Evolutionary conservation across 2,113 vertebrate species (phyloP), one percentile per base, ranked within the genome.

Genomic region (Phyllopteryx taeniolatus): DNA sequence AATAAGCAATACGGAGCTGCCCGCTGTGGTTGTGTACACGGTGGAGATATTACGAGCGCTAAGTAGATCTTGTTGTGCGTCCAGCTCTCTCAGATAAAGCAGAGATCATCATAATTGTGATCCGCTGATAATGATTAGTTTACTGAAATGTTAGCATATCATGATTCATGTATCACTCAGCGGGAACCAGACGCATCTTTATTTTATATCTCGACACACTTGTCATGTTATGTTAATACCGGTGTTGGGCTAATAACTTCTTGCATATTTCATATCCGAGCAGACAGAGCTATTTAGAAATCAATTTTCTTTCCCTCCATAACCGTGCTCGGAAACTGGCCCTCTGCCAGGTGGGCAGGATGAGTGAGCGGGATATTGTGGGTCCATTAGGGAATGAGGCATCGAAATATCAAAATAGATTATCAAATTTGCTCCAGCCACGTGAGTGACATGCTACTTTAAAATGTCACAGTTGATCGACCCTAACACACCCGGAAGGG

Each of bases 251-350:
- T 85, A 84, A 88, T 86, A 85, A 81, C 80, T 53, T 44, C 79
- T 77, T 87, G 78, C 68, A 78, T 82, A 79, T 87, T 88, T 90
- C 74, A 85, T 86, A 86, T 86, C 79, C 72, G 44, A 71, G 80
- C 75, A 83, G 81, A 85, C 69, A 83, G 62, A 72, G 80, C 81
- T 83, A 83, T 88, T 89, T 86, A 85, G 79, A 85, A 91, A 89
- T 90, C 84, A 88, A 88, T 91, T 91, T 88, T 86, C 77, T 83
- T 87, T 86, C 84, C 67, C 83, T 84, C 82, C 79, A 82, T 88
- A 78, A 74, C 81, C 60, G 43, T 77, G 80, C 73, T 82, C 4
- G 56, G 76, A 86, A 86, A 79, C 81, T 87, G 84, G 83, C 75
- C 67, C 1, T 49, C 66, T 81, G 83, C 87, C 86, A 90, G 74